Conservation (phyloP, 2,888 invertebrate genomes). For the Parnassius apollo region DNA sequence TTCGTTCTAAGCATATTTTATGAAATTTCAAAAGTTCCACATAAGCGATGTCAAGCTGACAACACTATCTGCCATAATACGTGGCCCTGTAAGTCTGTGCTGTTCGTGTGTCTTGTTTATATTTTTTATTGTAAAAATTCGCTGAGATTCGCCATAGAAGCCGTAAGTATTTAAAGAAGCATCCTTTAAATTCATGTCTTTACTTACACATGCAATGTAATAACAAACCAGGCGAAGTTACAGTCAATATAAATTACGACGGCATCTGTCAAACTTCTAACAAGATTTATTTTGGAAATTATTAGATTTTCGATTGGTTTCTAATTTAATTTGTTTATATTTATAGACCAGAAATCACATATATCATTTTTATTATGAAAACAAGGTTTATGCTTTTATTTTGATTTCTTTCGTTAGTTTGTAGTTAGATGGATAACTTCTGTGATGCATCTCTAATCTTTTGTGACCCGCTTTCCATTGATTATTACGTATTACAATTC, state of each 20-base stretch:
- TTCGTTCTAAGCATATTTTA: conserved; percentile 43
- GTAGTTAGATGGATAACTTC: not conserved
- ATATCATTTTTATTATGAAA: not conserved
- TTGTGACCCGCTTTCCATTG: conserved; percentile 10
- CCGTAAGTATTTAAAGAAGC: conserved; percentile 57
- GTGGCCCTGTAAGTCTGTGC: conserved; percentile 70
- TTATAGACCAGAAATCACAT: not conserved
- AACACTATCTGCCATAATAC: conserved; percentile 71
- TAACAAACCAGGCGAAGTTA: conserved; percentile 28
- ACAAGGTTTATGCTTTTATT: not conserved
- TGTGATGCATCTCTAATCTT: conserved; percentile 1
- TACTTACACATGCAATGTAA: conserved; percentile 26
- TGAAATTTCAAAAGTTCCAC: conserved; percentile 74
- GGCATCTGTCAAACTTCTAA: conserved; percentile 61
- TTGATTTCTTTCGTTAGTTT: not conserved
- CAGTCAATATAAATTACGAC: conserved; percentile 39
- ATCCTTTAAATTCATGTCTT: conserved; percentile 19
- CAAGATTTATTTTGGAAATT: conserved; percentile 36
- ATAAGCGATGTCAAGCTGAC: conserved; percentile 69
- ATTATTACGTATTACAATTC: conserved; percentile 1
- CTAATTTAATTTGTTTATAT: conserved; percentile 15
- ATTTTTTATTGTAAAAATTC: conserved; percentile 69
- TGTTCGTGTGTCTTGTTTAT: conserved; percentile 71
- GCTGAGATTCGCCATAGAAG: conserved; percentile 49
- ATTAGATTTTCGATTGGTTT: conserved; percentile 25